Evolutionary conservation across 2,797 vertebrate species (phyloP).

Genomic region (Coreius guichenoti): DNA sequence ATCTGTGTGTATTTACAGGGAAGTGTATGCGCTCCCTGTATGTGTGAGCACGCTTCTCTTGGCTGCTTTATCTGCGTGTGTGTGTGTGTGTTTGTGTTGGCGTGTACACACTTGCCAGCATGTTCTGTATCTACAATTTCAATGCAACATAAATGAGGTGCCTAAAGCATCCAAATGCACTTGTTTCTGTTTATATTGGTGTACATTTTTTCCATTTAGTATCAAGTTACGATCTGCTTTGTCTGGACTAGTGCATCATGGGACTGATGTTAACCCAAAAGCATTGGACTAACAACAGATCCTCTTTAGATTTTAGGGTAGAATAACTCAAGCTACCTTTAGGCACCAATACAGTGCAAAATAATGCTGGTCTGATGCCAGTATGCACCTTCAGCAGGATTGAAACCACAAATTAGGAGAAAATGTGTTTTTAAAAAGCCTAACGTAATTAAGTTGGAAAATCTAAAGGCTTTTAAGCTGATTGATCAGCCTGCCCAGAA

Average conservation of each 20-base stretch:
- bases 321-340: constrained; percentile 18
- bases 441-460: constrained; percentile 12
- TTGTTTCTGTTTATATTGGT: constrained; percentile 51
- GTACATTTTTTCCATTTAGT: constrained; percentile 43
- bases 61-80: constrained; percentile 45
- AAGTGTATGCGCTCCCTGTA: constrained; percentile 65
- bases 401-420: constrained; percentile 35
- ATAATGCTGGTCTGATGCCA: constrained; percentile 24
- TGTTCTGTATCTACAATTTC: constrained; percentile 42
- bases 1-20: constrained; percentile 60
- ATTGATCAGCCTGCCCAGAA: constrained; percentile 21
- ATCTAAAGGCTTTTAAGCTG: constrained; percentile 17
- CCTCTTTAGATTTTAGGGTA: neutral
- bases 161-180: constrained; percentile 54
- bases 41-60: constrained; percentile 54
- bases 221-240: constrained; percentile 24
- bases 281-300: neutral
- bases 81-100: constrained; percentile 43
- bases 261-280: constrained; percentile 20
- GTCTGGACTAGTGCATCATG: constrained; percentile 13
- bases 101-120: constrained; percentile 31
- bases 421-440: constrained; percentile 16
- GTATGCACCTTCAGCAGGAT: neutral
- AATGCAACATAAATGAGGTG: constrained; percentile 49
- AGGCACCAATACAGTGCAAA: constrained; percentile 32